Percentiles rank a stretch among this genome's conserved stretches.
These are phyloP conservation scores for Carterocephalus palaemon DNA, from an alignment of 2,888 invertebrate genomes.

Conservation along the genomic window DNA sequence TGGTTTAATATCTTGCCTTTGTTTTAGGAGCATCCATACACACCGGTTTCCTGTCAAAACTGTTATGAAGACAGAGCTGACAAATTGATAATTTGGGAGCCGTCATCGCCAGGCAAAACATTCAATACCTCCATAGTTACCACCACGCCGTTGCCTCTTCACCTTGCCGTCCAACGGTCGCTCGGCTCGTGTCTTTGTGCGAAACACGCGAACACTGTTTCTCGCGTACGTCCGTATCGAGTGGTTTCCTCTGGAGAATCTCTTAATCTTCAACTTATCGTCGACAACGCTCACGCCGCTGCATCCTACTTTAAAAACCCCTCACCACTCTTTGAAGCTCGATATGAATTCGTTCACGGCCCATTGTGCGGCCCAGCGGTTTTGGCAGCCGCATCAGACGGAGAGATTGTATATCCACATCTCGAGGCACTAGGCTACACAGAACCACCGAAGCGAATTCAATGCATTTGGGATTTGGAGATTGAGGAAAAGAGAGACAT, in stretches of 20 bases:
- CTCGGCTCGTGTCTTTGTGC: slow-evolving; percentile 87
- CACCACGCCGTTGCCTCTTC: slow-evolving; percentile 75
- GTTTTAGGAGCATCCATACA: slow-evolving; percentile 85
- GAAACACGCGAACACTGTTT: slow-evolving; percentile 78
- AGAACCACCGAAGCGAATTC: slow-evolving; percentile 83
- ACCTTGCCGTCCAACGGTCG: slow-evolving; percentile 82
- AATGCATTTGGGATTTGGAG: slow-evolving; percentile 89
- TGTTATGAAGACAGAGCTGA: slow-evolving; percentile 93
- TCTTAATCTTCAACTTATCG: slow-evolving; percentile 87
- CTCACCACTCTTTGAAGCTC: slow-evolving; percentile 89
- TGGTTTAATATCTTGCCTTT: slow-evolving; percentile 17
- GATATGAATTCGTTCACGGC: slow-evolving; percentile 93
- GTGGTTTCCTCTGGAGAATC: slow-evolving; percentile 89
- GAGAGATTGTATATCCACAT: slow-evolving; percentile 92
- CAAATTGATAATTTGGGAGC: slow-evolving; percentile 89
- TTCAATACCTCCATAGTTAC: slow-evolving; percentile 54
- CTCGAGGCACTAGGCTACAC: slow-evolving; percentile 87
- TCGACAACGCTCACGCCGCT: slow-evolving; percentile 91
- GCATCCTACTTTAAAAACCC: slow-evolving; percentile 93
- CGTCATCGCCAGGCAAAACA: slow-evolving; percentile 59
- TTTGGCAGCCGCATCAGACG: slow-evolving; percentile 88
- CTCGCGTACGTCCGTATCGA: slow-evolving; percentile 79
- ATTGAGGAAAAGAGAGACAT: slow-evolving; percentile 91
- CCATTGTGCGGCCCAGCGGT: slow-evolving; percentile 92
- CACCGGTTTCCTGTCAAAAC: slow-evolving; percentile 88